Evolutionary conservation across 2,888 invertebrate species (phyloP).

Genomic region (Andrena flavipes): DNA sequence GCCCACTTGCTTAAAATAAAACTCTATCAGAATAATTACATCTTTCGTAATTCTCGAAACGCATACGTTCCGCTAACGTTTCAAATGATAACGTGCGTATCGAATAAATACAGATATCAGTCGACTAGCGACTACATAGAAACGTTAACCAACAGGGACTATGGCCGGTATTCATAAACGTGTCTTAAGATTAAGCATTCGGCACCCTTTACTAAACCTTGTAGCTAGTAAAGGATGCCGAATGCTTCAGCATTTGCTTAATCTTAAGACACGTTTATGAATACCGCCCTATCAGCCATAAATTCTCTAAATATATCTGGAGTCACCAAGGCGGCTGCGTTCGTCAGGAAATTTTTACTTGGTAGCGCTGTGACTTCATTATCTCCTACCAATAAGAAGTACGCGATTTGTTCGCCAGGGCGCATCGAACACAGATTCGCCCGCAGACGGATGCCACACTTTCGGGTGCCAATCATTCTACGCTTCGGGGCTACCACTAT

Average conservation of each 20-base stretch:
- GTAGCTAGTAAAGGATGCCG: too few species aligned
- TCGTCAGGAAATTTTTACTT: slow-evolving; percentile 12
- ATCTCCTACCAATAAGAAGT: slow-evolving; percentile 58
- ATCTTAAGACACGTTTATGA: too few species aligned
- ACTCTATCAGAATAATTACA: background rate
- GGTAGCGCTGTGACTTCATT: slow-evolving; percentile 54
- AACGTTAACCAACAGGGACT: background rate
- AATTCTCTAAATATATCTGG: slow-evolving; percentile 3
- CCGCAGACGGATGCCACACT: slow-evolving; percentile 44
- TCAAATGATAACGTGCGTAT: slow-evolving; percentile 18
- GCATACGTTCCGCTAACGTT: background rate
- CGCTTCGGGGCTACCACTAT: slow-evolving; percentile 6
- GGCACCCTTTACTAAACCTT: too few species aligned
- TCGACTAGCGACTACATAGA: background rate
- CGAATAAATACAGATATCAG: slow-evolving; percentile 29
- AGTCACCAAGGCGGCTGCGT: too few species aligned
- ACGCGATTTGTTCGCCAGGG: slow-evolving; percentile 64
- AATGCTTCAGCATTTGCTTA: too few species aligned
- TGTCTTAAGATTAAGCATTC: too few species aligned
- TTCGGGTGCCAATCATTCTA: slow-evolving; percentile 42
- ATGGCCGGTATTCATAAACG: too few species aligned
- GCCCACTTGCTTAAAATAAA: background rate
- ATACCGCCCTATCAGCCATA: slow-evolving; percentile 22
- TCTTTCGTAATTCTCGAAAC: background rate
- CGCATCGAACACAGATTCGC: slow-evolving; percentile 48